Conservation (phyloP, 2,888 invertebrate species). For the Drosophila greeni region DNA sequence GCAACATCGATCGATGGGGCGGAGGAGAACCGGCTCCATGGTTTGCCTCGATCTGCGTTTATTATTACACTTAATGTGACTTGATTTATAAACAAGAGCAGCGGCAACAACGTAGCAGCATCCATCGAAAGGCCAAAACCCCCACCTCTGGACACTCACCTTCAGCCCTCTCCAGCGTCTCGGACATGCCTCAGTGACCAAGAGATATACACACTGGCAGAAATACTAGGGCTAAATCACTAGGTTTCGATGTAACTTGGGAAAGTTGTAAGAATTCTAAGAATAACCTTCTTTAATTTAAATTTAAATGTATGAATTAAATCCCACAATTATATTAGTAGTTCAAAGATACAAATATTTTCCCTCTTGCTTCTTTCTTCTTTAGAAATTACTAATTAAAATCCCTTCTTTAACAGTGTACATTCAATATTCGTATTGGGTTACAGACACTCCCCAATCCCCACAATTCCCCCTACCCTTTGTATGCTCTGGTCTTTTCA, state of each 20-base stretch:
- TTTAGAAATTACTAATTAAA: background rate
- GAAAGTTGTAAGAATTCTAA: too few relatives aligned
- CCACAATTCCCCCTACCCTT: background rate
- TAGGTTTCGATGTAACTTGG: too few relatives aligned
- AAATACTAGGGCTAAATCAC: slow-evolving; percentile 1
- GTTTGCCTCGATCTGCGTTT: slow-evolving; percentile 57
- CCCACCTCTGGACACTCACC: slow-evolving; percentile 19
- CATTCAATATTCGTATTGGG: slow-evolving; percentile 52
- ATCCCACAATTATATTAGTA: background rate
- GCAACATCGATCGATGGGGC: slow-evolving; percentile 12
- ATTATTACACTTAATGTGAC: slow-evolving; percentile 75
- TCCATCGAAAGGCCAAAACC: slow-evolving; percentile 27
- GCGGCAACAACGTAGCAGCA: slow-evolving; percentile 37
- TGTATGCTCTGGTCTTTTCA: slow-evolving; percentile 8
- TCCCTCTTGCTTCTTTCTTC: background rate
- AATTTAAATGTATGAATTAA: background rate
- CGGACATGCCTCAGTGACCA: slow-evolving; percentile 43
- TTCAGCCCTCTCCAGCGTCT: slow-evolving; percentile 15
- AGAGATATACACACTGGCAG: slow-evolving; percentile 12
- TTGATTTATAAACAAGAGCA: slow-evolving; percentile 70
- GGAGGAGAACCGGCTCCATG: slow-evolving; percentile 38
- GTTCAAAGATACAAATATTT: background rate
- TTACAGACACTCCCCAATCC: slow-evolving; percentile 42
- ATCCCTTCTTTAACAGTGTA: slow-evolving; percentile 2
- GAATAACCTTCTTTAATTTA: too few relatives aligned